Evolutionary conservation across 2,888 invertebrate species (phyloP).

Genomic region (Apeira syringaria): DNA sequence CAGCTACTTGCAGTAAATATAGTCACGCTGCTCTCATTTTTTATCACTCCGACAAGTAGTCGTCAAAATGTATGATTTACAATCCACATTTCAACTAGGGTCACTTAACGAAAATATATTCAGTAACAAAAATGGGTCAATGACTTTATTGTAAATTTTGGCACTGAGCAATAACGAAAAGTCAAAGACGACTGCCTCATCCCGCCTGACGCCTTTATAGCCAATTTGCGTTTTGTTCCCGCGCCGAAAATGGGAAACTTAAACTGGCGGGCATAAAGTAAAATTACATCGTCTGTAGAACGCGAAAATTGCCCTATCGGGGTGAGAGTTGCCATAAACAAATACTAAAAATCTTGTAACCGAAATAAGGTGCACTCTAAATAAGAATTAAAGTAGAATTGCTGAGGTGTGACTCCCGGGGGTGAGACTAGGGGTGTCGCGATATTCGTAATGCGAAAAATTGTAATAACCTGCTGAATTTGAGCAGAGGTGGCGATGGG

Average conservation of each 20-base stretch:
- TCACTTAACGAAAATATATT: background rate
- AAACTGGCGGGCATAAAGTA: constrained; percentile 46
- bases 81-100: too few relatives aligned
- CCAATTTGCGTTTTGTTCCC: constrained; percentile 58
- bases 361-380: constrained; percentile 80
- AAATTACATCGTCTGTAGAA: constrained; percentile 64
- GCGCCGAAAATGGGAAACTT: constrained; percentile 47
- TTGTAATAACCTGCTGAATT: constrained; percentile 80
- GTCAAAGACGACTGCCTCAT: constrained; percentile 13
- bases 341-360: constrained; percentile 82
- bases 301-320: constrained; percentile 70
- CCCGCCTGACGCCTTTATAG: constrained; percentile 39
- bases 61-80: too few relatives aligned
- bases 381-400: constrained; percentile 82
- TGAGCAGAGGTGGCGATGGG: constrained; percentile 57
- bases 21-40: too few relatives aligned
- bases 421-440: constrained; percentile 50
- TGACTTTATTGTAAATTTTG: background rate
- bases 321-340: constrained; percentile 76
- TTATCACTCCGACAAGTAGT: too few relatives aligned
- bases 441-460: constrained; percentile 84
- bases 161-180: background rate
- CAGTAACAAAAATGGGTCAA: too few relatives aligned
- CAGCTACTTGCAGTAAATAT: too few relatives aligned
- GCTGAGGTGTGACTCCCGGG: constrained; percentile 78